phyloP scores from a whole-genome alignment of 2,113 vertebrate species.

The Cryptomyrus ogoouensis region DNA sequence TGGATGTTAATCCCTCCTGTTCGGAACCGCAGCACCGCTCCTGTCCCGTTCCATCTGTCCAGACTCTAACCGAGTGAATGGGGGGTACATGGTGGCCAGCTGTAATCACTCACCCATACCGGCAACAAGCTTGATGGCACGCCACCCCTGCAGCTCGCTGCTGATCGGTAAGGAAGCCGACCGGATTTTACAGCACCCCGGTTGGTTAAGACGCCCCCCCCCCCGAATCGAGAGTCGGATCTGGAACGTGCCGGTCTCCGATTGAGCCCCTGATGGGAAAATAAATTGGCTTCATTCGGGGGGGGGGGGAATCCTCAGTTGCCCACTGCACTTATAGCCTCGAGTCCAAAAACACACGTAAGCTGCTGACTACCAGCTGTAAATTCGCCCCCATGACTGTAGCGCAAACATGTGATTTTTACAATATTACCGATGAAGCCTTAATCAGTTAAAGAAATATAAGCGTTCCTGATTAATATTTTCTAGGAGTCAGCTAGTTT shows the following conservation, averaged over 20 bases:
- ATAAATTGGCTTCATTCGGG: neutral
- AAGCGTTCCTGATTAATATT: neutral
- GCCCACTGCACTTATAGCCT: neutral
- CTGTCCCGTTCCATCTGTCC: neutral
- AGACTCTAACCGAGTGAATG: neutral
- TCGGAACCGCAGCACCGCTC: neutral
- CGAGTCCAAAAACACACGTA: neutral
- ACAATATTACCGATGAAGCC: neutral
- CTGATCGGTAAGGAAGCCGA: neutral
- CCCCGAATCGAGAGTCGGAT: neutral
- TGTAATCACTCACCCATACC: neutral
- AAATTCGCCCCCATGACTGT: neutral
- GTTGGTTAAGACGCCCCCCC: neutral
- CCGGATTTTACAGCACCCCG: neutral
- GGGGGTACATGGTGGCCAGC: neutral
- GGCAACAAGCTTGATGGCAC: neutral
- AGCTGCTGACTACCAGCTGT: neutral
- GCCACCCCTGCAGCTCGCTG: neutral
- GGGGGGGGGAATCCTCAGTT: neutral
- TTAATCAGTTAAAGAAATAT: neutral
- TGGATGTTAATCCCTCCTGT: neutral
- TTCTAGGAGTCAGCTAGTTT: neutral
- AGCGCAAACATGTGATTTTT: neutral
- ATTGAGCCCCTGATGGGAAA: neutral
- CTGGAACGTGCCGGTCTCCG: neutral